A percentile compares a stretch with the other conserved stretches of the same genome.
These are phyloP conservation scores for Burhinus oedicnemus DNA, from an alignment of 2,113 vertebrate species.

Conservation along the genomic window DNA sequence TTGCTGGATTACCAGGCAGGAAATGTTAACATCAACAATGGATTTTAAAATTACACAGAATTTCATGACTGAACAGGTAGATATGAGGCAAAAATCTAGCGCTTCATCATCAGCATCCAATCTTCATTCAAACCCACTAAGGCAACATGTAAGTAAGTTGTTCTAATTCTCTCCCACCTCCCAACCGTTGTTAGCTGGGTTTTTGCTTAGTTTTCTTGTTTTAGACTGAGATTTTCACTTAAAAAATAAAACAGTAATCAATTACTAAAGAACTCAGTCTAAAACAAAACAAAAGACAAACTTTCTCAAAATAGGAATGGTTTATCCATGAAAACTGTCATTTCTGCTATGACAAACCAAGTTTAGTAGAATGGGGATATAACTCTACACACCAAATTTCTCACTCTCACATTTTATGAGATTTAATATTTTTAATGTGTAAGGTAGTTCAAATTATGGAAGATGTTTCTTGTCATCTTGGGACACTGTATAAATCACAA, in stretches of 20 bases:
- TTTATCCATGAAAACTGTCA: neutral
- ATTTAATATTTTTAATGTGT: neutral
- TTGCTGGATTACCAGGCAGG: neutral
- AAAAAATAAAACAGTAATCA: neutral
- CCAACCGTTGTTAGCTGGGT: neutral
- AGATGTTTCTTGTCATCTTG: neutral
- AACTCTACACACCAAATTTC: neutral
- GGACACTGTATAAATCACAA: neutral
- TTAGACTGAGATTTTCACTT: neutral
- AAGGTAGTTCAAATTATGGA: neutral
- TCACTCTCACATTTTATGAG: neutral
- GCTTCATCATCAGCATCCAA: neutral
- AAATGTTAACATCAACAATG: neutral
- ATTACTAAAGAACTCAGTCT: neutral
- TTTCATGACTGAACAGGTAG: neutral
- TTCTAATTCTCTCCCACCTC: neutral
- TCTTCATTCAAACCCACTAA: neutral
- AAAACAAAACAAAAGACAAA: neutral
- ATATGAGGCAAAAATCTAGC: neutral
- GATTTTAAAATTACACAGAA: neutral
- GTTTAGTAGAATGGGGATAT: neutral
- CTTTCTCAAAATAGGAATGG: neutral
- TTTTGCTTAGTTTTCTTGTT: neutral
- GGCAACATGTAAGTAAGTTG: neutral
- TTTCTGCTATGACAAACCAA: neutral